Conservation (phyloP, 2,888 invertebrate genomes). For the Poecilus cupreus region DNA sequence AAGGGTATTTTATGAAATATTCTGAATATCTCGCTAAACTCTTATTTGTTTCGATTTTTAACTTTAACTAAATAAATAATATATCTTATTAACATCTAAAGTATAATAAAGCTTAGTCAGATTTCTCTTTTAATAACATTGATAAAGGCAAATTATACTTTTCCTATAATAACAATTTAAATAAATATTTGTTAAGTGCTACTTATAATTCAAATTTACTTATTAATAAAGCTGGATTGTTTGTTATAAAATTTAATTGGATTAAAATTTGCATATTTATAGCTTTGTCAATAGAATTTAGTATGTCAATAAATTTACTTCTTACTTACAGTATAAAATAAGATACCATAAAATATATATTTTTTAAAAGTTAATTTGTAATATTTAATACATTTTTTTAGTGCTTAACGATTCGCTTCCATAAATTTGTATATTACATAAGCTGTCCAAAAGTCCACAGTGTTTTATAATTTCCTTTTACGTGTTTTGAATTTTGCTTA, state of each 20-base stretch:
- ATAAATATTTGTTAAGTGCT: too few relatives aligned
- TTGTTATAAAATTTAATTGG: conserved; percentile 3
- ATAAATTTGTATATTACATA: background rate
- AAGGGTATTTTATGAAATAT: too few relatives aligned
- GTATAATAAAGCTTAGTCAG: too few relatives aligned
- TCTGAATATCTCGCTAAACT: too few relatives aligned
- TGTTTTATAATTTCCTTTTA: background rate
- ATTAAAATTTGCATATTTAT: background rate
- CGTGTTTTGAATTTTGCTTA: too few relatives aligned
- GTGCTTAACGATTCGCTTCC: background rate
- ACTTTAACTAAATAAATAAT: too few relatives aligned
- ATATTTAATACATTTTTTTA: background rate
- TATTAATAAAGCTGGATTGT: background rate
- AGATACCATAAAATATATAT: background rate
- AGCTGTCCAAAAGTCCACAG: background rate
- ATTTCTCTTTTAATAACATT: too few relatives aligned
- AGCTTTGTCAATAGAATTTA: background rate
- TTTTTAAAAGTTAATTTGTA: background rate
- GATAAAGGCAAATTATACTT: too few relatives aligned
- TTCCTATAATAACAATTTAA: too few relatives aligned
- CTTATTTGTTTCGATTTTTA: too few relatives aligned
- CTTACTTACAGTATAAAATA: background rate
- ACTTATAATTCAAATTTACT: background rate
- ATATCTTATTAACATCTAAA: too few relatives aligned
- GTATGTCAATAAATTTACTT: background rate